phyloP scores from a whole-genome alignment of 2,797 vertebrate genomes.

The Acipenser oxyrinchus region DNA sequence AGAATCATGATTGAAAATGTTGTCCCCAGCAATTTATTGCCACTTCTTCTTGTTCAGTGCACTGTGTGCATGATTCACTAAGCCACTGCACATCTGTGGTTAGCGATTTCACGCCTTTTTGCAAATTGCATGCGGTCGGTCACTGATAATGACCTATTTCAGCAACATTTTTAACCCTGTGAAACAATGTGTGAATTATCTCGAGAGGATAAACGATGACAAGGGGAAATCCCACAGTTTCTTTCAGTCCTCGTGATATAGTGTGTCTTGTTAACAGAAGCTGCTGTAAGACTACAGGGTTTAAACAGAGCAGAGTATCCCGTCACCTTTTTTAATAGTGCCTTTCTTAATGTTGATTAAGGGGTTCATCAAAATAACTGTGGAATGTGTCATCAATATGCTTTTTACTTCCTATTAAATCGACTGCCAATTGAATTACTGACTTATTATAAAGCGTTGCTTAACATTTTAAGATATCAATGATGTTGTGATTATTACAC shows the following conservation, averaged over 20 bases:
- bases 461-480: too few species aligned
- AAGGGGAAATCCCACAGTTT: slow-evolving; percentile 7
- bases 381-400: too few species aligned
- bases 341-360: too few species aligned
- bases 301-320: too few species aligned
- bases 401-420: too few species aligned
- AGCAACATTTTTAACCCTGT: slow-evolving; percentile 32
- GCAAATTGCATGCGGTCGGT: slow-evolving; percentile 30
- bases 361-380: too few species aligned
- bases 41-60: slow-evolving; percentile 21
- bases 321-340: too few species aligned
- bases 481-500: too few species aligned
- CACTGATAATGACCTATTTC: slow-evolving; percentile 34
- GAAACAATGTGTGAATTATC: slow-evolving; percentile 26
- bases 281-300: too few species aligned
- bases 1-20: slow-evolving; percentile 16
- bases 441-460: too few species aligned
- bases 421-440: too few species aligned
- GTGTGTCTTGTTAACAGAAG: too few species aligned
- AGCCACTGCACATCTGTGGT: slow-evolving; percentile 32
- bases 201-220: slow-evolving; percentile 15
- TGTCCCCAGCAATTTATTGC: slow-evolving; percentile 30
- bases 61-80: slow-evolving; percentile 27
- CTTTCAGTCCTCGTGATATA: background rate
- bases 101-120: slow-evolving; percentile 34